phyloP scores from a whole-genome alignment of 2,888 invertebrate species.

The Sympetrum striolatum region DNA sequence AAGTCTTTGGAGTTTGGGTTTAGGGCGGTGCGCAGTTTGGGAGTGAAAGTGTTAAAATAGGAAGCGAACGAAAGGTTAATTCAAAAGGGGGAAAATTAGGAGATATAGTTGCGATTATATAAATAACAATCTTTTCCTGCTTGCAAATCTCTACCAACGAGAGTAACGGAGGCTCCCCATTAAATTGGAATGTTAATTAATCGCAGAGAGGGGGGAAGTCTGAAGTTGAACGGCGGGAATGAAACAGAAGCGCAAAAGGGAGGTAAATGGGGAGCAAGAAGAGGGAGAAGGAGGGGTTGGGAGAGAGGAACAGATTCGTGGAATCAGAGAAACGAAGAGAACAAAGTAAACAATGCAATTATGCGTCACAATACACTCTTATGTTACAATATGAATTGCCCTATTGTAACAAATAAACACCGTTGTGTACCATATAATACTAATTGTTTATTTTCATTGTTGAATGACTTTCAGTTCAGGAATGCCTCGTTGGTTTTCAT shows the following conservation, averaged over 20 bases:
- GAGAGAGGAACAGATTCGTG: not conserved
- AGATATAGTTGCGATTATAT: not conserved
- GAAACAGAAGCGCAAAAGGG: not conserved
- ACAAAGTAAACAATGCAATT: not conserved
- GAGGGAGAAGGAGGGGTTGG: not conserved
- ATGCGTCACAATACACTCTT: too few species aligned
- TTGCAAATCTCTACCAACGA: not conserved
- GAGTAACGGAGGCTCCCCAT: not conserved
- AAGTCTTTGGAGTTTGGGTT: not conserved
- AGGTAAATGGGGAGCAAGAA: not conserved
- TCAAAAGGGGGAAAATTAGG: not conserved
- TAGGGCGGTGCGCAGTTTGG: not conserved
- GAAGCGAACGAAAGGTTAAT: not conserved
- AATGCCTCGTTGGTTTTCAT: too few species aligned
- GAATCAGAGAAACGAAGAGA: not conserved
- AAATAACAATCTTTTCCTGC: not conserved
- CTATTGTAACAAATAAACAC: too few species aligned
- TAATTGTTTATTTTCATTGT: too few species aligned
- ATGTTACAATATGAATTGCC: too few species aligned
- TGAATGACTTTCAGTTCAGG: too few species aligned
- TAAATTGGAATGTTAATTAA: not conserved
- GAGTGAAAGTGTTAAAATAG: not conserved
- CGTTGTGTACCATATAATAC: too few species aligned
- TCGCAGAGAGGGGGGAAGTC: not conserved
- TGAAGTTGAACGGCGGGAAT: not conserved